Evolutionary conservation across 2,888 invertebrate genomes (phyloP).

Genomic region (Anticlea derivata): DNA sequence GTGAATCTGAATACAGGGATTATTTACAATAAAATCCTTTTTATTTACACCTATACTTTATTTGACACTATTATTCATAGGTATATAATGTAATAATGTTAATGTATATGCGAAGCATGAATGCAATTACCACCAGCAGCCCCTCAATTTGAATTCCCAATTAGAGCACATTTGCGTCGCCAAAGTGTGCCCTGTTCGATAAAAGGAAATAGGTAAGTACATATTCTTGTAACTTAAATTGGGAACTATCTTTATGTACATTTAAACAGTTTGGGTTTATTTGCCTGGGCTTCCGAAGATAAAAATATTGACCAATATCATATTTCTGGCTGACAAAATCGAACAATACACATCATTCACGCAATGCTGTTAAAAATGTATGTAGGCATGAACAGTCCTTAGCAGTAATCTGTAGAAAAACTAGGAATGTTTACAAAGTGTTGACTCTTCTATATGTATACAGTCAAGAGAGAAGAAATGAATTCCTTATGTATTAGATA

Average conservation of each 20-base stretch:
- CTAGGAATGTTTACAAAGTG: constrained; percentile 23
- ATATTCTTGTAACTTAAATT: too few relatives aligned
- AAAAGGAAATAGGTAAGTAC: too few relatives aligned
- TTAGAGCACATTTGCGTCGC: too few relatives aligned
- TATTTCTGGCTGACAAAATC: constrained; percentile 57
- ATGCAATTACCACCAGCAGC: constrained; percentile 36
- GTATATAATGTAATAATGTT: constrained; percentile 35
- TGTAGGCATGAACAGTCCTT: constrained; percentile 5
- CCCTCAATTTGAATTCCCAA: neutral
- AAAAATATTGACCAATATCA: too few relatives aligned
- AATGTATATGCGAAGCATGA: constrained; percentile 57
- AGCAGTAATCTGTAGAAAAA: constrained; percentile 9
- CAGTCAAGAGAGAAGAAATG: too few relatives aligned
- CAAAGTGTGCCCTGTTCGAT: too few relatives aligned
- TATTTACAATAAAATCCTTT: constrained; percentile 40
- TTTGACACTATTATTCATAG: constrained; percentile 65
- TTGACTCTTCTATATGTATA: neutral
- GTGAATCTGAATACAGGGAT: constrained; percentile 18
- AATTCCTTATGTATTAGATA: too few relatives aligned
- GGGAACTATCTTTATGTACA: too few relatives aligned
- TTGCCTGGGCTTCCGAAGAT: too few relatives aligned
- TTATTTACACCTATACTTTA: constrained; percentile 79
- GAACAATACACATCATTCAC: constrained; percentile 51
- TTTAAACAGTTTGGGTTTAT: too few relatives aligned
- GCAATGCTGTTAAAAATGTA: constrained; percentile 27